Conservation (phyloP, 2,113 vertebrate genomes). For the Callospermophilus lateralis region DNA sequence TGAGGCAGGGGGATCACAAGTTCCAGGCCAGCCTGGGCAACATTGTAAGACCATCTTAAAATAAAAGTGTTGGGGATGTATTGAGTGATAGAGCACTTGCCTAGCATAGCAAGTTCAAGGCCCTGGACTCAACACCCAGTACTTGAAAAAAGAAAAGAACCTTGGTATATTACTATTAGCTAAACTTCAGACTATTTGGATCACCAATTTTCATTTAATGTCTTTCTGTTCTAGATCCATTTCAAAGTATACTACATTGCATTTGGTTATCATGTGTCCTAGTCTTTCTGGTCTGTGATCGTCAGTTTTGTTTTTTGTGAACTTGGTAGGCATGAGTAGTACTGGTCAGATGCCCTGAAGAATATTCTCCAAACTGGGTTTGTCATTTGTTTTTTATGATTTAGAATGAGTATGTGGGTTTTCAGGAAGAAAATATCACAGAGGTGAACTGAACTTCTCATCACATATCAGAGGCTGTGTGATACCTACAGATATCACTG, state of each 20-base stretch:
- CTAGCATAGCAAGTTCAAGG: too few relatives aligned
- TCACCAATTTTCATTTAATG: conserved; percentile 2
- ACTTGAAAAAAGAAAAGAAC: too few relatives aligned
- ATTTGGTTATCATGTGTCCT: not conserved
- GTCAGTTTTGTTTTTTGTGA: conserved; percentile 31
- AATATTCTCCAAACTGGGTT: not conserved
- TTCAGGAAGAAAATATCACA: too few relatives aligned
- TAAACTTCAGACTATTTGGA: not conserved
- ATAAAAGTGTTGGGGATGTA: too few relatives aligned
- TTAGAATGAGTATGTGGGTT: too few relatives aligned
- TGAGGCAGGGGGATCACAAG: too few relatives aligned
- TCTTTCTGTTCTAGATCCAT: not conserved
- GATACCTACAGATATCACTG: not conserved
- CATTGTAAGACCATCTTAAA: too few relatives aligned
- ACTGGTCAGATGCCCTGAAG: conserved; percentile 3
- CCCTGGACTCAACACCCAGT: too few relatives aligned
- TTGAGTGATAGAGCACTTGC: too few relatives aligned
- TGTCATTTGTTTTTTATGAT: not conserved
- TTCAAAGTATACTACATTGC: not conserved
- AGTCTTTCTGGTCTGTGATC: conserved; percentile 34
- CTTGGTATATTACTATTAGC: conserved; percentile 5
- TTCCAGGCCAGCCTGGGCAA: too few relatives aligned
- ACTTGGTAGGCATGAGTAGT: not conserved
- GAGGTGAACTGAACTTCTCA: too few relatives aligned
- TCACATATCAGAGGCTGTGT: not conserved